Conservation (phyloP, 2,888 invertebrate species). For the Leuctra nigra region DNA sequence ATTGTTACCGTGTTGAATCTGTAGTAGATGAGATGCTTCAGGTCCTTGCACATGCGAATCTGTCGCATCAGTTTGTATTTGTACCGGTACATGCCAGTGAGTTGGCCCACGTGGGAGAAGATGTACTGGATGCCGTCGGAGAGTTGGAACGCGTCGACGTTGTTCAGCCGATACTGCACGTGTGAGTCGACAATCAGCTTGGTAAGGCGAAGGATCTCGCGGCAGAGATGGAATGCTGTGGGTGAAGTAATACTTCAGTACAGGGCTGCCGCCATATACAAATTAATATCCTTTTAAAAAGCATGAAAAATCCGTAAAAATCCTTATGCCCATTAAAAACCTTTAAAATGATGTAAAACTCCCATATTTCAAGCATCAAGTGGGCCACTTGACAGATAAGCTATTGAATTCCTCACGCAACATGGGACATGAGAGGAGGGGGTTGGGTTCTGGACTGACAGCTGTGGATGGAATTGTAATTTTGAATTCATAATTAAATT, state of each 20-base stretch:
- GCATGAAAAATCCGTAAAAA: no score
- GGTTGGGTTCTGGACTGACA: no score
- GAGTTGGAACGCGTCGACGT: constrained; percentile 98
- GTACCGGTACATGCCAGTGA: constrained; percentile 99
- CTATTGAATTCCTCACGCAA: no score
- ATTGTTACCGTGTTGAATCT: constrained; percentile 95
- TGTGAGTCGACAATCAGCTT: constrained; percentile 99
- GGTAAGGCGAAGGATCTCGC: constrained; percentile 96
- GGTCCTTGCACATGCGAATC: constrained; percentile 99
- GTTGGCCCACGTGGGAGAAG: constrained; percentile 97
- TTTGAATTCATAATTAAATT: no score
- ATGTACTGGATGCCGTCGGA: constrained; percentile 98
- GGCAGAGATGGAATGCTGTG: constrained; percentile 95
- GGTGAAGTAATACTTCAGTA: constrained; percentile 25
- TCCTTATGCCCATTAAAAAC: no score
- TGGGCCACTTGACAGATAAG: no score
- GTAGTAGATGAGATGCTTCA: constrained; percentile 99
- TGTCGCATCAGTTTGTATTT: constrained; percentile 98
- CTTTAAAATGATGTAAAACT: no score
- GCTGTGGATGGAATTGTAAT: no score
- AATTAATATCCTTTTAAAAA: no score
- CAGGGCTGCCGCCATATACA: no score
- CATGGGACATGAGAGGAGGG: no score
- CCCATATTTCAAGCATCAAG: no score
- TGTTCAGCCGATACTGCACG: constrained; percentile 97